These are phyloP conservation scores for Acanthurus tractus DNA, from an alignment of 2,797 vertebrate genomes.

Conservation along the genomic window DNA sequence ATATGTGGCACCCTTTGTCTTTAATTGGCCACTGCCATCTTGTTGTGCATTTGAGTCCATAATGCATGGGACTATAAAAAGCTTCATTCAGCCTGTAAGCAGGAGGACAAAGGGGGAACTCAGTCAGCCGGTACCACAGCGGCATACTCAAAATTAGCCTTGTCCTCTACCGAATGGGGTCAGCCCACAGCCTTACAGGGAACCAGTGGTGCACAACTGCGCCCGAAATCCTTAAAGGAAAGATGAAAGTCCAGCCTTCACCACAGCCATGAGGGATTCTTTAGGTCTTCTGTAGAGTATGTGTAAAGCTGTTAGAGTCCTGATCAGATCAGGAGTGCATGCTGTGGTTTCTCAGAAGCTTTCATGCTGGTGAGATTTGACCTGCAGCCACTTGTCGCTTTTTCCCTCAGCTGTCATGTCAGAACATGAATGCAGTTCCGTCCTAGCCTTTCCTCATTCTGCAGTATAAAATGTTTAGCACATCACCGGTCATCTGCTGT, in stretches of 20 bases:
- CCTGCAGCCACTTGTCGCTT: constrained; percentile 66
- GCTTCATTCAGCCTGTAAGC: constrained; percentile 58
- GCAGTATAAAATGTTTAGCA: constrained; percentile 31
- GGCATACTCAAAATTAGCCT: constrained; percentile 55
- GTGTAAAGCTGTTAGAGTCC: constrained; percentile 42
- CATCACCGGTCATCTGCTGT: constrained; percentile 1
- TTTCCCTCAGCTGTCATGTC: constrained; percentile 61
- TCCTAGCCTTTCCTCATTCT: constrained; percentile 25
- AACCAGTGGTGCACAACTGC: constrained; percentile 20
- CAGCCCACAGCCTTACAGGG: constrained; percentile 33
- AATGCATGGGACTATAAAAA: constrained; percentile 73
- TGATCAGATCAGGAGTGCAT: constrained; percentile 36
- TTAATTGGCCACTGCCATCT: constrained; percentile 57
- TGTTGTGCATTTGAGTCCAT: constrained; percentile 56
- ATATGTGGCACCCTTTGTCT: constrained; percentile 62
- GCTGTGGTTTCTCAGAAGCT: constrained; percentile 51
- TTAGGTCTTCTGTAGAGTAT: constrained; percentile 48
- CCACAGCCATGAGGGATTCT: constrained; percentile 47
- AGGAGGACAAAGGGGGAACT: constrained; percentile 67
- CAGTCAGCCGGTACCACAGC: constrained; percentile 43
- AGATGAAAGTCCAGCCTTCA: constrained; percentile 38
- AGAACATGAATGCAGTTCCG: constrained; percentile 65
- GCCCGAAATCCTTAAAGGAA: constrained; percentile 32
- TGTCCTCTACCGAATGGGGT: constrained; percentile 48
- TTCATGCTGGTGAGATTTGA: constrained; percentile 70